These are phyloP conservation scores for Cantharis nigra DNA, from an alignment of 2,888 invertebrate genomes.

Conservation along the genomic window DNA sequence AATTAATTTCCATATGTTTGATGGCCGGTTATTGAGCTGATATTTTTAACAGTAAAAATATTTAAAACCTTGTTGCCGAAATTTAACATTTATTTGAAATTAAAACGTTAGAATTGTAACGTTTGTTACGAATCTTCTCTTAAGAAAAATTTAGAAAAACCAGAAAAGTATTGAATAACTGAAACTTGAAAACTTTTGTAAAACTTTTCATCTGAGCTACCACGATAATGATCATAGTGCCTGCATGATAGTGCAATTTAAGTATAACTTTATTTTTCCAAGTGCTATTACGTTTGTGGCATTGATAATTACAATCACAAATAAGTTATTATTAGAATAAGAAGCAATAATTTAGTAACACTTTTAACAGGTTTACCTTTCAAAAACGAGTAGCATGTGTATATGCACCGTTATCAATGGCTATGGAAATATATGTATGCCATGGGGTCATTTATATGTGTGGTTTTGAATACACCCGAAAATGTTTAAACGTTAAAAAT, in stretches of 20 bases:
- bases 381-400: constrained; percentile 26
- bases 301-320: not conserved
- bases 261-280: not conserved
- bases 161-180: not conserved
- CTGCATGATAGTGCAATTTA: not conserved
- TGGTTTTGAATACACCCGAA: constrained; percentile 8
- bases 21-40: not conserved
- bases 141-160: not conserved
- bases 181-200: not conserved
- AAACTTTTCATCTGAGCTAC: not conserved
- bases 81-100: not conserved
- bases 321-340: not conserved
- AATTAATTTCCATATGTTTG: not conserved
- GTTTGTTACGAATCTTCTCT: not conserved
- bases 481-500: not conserved
- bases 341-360: constrained; percentile 13
- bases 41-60: not conserved
- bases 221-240: not conserved
- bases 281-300: not conserved
- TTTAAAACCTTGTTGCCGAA: not conserved
- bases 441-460: constrained; percentile 19
- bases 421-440: constrained; percentile 22
- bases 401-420: constrained; percentile 20
- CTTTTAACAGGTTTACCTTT: constrained; percentile 17
- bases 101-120: not conserved